Evolutionary conservation across 2,113 vertebrate genomes (phyloP).

Genomic region (Arenaria interpres): DNA sequence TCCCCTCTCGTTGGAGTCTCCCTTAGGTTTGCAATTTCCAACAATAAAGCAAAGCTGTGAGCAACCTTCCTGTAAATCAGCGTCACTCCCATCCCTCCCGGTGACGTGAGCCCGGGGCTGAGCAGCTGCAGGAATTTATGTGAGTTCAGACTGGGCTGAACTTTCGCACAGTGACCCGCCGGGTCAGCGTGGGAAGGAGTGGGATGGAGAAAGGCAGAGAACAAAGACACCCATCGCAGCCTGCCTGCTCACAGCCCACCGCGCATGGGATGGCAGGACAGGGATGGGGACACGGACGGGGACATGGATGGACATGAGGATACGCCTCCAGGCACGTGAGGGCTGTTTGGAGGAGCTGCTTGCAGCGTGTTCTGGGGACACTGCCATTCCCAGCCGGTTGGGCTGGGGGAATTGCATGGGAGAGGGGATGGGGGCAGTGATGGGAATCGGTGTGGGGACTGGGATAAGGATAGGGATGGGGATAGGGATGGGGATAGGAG

Average conservation of each 20-base stretch:
- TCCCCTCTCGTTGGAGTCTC: background rate
- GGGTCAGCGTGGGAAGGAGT: background rate
- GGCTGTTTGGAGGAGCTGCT: background rate
- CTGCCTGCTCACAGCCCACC: background rate
- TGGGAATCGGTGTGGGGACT: background rate
- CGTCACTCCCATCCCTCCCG: background rate
- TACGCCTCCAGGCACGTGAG: accelerated
- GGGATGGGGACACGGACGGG: background rate
- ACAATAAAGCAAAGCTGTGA: background rate
- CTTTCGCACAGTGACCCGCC: constrained; percentile 31
- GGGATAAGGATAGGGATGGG: background rate
- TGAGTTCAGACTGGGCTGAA: background rate
- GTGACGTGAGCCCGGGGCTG: background rate
- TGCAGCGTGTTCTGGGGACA: background rate
- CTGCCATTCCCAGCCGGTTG: background rate
- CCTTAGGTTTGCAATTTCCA: background rate
- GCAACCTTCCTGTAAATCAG: background rate
- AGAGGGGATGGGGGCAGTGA: background rate
- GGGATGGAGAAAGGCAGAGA: background rate
- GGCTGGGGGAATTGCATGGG: background rate
- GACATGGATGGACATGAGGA: background rate
- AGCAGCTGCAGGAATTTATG: constrained; percentile 1
- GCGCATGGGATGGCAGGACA: accelerated
- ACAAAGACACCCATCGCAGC: background rate
- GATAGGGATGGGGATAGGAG: background rate